These are phyloP conservation scores for Periparus ater DNA, from an alignment of 2,797 vertebrate genomes.

Conservation along the genomic window DNA sequence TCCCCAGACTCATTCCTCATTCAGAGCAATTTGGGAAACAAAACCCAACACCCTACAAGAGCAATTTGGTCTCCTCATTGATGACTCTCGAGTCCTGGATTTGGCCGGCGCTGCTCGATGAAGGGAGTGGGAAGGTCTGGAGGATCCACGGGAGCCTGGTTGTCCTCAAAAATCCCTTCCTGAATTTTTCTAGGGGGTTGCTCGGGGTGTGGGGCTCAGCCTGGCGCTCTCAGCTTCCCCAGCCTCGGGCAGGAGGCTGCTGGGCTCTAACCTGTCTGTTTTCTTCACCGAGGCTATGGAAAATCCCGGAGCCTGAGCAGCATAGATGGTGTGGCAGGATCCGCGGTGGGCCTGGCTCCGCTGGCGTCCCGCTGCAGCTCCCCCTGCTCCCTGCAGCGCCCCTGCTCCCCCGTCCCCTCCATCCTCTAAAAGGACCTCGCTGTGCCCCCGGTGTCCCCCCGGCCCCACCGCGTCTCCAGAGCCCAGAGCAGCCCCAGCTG, in stretches of 20 bases:
- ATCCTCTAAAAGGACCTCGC: slow-evolving; percentile 9
- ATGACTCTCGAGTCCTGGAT: rapidly evolving
- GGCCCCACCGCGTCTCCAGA: rapidly evolving
- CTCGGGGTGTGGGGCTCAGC: background rate
- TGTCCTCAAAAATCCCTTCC: background rate
- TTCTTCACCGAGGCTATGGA: slow-evolving; percentile 68
- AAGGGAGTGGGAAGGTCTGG: background rate
- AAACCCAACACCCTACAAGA: background rate
- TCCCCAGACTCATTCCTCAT: background rate
- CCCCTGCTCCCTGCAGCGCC: slow-evolving; percentile 60
- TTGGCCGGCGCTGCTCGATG: rapidly evolving
- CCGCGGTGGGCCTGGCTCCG: slow-evolving; percentile 53
- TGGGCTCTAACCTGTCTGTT: slow-evolving; percentile 37
- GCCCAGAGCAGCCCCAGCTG: background rate
- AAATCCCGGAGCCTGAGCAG: slow-evolving; percentile 71
- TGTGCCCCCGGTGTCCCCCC: background rate
- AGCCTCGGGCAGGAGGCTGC: background rate
- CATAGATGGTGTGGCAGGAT: slow-evolving; percentile 54
- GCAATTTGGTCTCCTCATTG: background rate
- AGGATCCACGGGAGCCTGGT: background rate
- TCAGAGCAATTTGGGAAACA: background rate
- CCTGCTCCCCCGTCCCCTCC: slow-evolving; percentile 55
- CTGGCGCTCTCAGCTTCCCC: background rate
- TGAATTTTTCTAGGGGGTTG: background rate
- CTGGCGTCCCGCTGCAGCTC: slow-evolving; percentile 58